Conservation (phyloP, 2,113 vertebrate species). For the Aspiorhynchus laticeps region DNA sequence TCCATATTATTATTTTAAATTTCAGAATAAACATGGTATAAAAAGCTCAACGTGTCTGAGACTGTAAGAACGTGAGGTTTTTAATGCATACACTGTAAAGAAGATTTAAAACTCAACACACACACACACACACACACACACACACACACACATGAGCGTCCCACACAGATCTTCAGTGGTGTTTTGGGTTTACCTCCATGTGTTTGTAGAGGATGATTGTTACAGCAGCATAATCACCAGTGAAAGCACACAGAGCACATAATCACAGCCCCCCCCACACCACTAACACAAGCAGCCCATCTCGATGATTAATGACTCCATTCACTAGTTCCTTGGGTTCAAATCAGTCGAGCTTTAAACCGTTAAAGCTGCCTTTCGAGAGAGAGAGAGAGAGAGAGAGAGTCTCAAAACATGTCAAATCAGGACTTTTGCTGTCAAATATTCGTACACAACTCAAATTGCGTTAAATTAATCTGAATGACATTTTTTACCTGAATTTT, state of each 20-base stretch:
- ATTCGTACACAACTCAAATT: not conserved
- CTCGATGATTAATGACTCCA: slow-evolving; percentile 44
- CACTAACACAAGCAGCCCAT: slow-evolving; percentile 27
- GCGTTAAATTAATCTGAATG: not conserved
- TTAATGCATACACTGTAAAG: not conserved
- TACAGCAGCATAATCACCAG: not conserved
- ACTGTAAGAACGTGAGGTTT: too few species aligned
- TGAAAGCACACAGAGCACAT: slow-evolving; percentile 49
- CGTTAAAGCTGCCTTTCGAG: not conserved
- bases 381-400: not conserved
- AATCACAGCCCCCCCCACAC: slow-evolving; percentile 42
- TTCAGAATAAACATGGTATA: too few species aligned
- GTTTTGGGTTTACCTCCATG: slow-evolving; percentile 48
- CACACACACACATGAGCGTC: not conserved
- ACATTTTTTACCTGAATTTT: too few species aligned
- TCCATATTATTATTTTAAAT: not conserved
- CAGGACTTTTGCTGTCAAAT: not conserved
- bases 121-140: not conserved
- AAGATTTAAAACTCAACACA: too few species aligned
- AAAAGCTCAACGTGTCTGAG: too few species aligned
- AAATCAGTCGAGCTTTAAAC: not conserved
- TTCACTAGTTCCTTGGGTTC: not conserved
- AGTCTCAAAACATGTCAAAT: not conserved
- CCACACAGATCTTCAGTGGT: slow-evolving; percentile 25
- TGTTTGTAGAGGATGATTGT: slow-evolving; percentile 35